Conservation (phyloP, 2,888 invertebrate species). For the Netelia fuscicornis region DNA sequence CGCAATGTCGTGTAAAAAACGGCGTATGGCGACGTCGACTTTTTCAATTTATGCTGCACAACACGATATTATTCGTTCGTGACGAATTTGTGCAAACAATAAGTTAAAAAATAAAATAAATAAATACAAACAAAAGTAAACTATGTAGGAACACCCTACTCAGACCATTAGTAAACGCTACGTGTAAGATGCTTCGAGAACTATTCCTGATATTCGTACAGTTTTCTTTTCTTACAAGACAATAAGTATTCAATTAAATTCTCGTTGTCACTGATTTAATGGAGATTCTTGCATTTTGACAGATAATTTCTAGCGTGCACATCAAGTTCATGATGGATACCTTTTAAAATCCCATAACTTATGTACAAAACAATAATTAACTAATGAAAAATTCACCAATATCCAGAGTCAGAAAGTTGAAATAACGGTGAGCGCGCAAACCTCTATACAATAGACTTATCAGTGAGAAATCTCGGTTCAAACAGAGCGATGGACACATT, state of each 20-base stretch:
- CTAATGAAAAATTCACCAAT: background rate
- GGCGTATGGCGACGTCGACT: slow-evolving; percentile 73
- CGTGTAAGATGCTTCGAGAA: background rate
- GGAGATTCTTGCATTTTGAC: slow-evolving; percentile 21
- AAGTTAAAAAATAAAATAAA: background rate
- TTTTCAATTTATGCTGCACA: slow-evolving; percentile 70
- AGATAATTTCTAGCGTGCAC: slow-evolving; percentile 12
- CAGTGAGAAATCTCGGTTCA: no score
- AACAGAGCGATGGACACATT: no score
- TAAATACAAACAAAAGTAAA: background rate
- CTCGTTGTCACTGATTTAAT: slow-evolving; percentile 5
- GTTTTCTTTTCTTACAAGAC: background rate
- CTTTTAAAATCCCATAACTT: slow-evolving; percentile 61
- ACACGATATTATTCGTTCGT: slow-evolving; percentile 51
- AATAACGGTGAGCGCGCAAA: no score
- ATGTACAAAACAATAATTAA: slow-evolving; percentile 27
- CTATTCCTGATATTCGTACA: background rate
- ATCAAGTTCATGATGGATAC: slow-evolving; percentile 58
- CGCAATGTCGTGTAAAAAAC: slow-evolving; percentile 59
- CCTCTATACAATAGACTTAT: no score
- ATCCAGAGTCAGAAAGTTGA: slow-evolving; percentile 23
- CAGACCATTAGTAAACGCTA: background rate
- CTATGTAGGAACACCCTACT: background rate
- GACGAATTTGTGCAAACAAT: background rate
- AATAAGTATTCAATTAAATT: slow-evolving; percentile 11